These are phyloP conservation scores for Unio pictorum DNA, from an alignment of 2,888 invertebrate genomes.

Conservation along the genomic window DNA sequence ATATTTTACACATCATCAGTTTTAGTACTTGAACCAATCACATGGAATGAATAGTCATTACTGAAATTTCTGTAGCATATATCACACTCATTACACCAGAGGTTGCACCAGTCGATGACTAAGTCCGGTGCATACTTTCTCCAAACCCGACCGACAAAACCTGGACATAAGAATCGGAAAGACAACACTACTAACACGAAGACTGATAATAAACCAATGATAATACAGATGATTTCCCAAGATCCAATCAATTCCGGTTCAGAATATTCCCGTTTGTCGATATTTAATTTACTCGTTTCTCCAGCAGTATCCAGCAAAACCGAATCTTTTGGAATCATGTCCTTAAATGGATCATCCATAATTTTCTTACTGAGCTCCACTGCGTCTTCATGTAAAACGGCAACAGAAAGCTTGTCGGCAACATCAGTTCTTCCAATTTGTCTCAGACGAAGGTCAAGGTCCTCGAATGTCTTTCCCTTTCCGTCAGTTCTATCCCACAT, in stretches of 20 bases:
- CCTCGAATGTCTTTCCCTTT: conserved; percentile 50
- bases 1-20: no score
- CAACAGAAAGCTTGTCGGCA: conserved; percentile 49
- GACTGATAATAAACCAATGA: conserved; percentile 3
- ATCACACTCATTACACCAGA: conserved; percentile 18
- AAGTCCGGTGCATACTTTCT: conserved; percentile 22
- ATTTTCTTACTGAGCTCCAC: conserved; percentile 38
- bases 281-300: conserved; percentile 5
- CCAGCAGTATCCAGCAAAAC: conserved; percentile 29
- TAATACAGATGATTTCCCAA: conserved; percentile 7
- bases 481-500: conserved; percentile 54
- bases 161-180: conserved; percentile 18
- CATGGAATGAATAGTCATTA: conserved; percentile 22
- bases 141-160: conserved; percentile 22
- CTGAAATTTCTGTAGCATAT: conserved; percentile 24
- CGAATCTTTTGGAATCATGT: conserved; percentile 37
- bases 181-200: conserved; percentile 4
- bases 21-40: conserved; percentile 16
- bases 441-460: conserved; percentile 50
- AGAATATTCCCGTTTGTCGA: background rate
- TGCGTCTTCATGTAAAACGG: conserved; percentile 53
- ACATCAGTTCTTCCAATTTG: conserved; percentile 55
- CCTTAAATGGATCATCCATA: conserved; percentile 48
- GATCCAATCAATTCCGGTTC: background rate
- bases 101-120: conserved; percentile 22